Evolutionary conservation across 2,113 vertebrate genomes (phyloP).

Genomic region (Neotragus moschatus): DNA sequence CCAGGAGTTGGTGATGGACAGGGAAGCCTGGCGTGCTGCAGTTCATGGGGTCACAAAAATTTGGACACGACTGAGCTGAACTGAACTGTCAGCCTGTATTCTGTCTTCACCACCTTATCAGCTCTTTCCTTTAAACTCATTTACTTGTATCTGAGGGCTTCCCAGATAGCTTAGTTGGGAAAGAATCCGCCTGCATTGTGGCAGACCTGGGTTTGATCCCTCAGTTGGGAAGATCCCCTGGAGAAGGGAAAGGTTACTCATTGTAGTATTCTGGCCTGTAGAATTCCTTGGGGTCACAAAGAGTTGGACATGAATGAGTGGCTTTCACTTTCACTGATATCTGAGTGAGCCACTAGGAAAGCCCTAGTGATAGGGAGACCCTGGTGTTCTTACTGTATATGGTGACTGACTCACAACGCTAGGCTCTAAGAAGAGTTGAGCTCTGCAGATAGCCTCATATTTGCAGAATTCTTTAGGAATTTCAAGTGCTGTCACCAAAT

Average conservation of each 20-base stretch:
- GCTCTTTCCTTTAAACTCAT: neutral
- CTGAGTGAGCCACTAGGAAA: neutral
- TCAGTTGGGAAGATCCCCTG: neutral
- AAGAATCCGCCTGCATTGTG: neutral
- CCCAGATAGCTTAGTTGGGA: neutral
- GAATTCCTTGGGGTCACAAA: neutral
- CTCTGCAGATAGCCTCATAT: neutral
- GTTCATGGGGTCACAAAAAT: neutral
- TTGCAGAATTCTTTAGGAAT: slow-evolving; percentile 15
- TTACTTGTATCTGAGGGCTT: neutral
- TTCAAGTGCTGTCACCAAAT: neutral
- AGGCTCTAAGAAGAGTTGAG: neutral
- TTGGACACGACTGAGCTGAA: neutral
- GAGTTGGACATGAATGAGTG: neutral
- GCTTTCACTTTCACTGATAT: neutral
- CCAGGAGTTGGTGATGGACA: neutral
- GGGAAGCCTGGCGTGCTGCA: neutral
- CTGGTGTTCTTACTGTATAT: neutral
- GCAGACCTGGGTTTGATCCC: neutral
- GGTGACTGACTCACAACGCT: neutral
- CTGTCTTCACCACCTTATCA: neutral
- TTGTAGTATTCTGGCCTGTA: neutral
- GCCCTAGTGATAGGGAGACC: neutral
- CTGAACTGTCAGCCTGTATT: neutral
- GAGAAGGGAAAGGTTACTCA: neutral